phyloP scores from a whole-genome alignment of 2,797 vertebrate genomes.

The Heliangelus exortis region DNA sequence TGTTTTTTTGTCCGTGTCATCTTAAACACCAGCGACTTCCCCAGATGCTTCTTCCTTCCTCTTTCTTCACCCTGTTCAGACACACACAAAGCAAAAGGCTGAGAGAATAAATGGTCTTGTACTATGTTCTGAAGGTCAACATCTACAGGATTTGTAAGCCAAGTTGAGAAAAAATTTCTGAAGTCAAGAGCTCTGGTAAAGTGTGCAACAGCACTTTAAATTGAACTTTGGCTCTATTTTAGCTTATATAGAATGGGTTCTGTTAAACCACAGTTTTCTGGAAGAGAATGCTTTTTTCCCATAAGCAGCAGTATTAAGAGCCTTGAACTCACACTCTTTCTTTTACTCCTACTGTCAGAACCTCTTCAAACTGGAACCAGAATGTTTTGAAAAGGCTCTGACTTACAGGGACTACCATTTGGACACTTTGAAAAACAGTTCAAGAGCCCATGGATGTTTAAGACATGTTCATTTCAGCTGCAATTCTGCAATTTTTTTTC shows the following conservation, averaged over 20 bases:
- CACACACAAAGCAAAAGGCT: slow-evolving; percentile 39
- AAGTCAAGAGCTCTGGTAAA: slow-evolving; percentile 67
- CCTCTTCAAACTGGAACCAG: not conserved
- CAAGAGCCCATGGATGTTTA: not conserved
- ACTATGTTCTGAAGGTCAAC: slow-evolving; percentile 57
- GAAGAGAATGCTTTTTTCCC: slow-evolving; percentile 30
- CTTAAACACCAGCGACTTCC: slow-evolving; percentile 30
- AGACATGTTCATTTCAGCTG: not conserved
- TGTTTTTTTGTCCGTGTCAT: not conserved
- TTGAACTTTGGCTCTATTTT: slow-evolving; percentile 67
- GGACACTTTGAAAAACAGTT: slow-evolving; percentile 5
- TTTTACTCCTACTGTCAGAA: slow-evolving; percentile 23
- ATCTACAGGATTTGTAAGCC: slow-evolving; percentile 54
- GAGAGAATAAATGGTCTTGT: slow-evolving; percentile 61
- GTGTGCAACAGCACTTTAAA: slow-evolving; percentile 65
- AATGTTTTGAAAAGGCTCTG: slow-evolving; percentile 42
- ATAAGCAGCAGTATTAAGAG: slow-evolving; percentile 23
- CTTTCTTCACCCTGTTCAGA: slow-evolving; percentile 10
- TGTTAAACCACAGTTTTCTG: slow-evolving; percentile 57
- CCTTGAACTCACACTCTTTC: slow-evolving; percentile 27
- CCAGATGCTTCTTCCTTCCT: not conserved
- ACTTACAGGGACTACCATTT: not conserved
- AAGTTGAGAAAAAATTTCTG: slow-evolving; percentile 44
- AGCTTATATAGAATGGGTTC: slow-evolving; percentile 40
- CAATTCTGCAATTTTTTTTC: not conserved